phyloP scores from a whole-genome alignment of 1,140 invertebrate genomes.

The Neodiprion virginianus region DNA sequence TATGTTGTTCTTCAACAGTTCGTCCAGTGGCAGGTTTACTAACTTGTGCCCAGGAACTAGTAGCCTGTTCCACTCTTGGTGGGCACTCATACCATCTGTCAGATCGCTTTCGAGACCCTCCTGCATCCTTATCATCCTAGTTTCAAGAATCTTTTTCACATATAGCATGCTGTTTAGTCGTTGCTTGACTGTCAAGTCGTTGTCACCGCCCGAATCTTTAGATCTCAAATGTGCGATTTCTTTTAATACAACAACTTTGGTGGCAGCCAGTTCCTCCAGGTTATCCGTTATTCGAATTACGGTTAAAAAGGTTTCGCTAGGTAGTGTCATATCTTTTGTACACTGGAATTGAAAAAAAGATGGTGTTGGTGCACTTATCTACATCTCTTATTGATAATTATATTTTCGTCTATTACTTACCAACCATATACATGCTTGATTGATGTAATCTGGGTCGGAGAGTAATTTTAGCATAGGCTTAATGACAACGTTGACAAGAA shows the following conservation, averaged over 20 bases:
- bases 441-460: constrained; percentile 94
- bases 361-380: constrained; percentile 63
- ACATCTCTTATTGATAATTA: constrained; percentile 56
- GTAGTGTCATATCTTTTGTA: constrained; percentile 74
- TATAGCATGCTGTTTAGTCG: constrained; percentile 89
- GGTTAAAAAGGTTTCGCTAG: constrained; percentile 83
- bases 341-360: constrained; percentile 67
- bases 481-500: constrained; percentile 82
- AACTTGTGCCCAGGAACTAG: constrained; percentile 67
- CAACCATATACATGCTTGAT: constrained; percentile 89
- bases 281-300: constrained; percentile 80
- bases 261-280: constrained; percentile 81
- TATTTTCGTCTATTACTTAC: constrained; percentile 65
- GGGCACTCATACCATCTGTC: constrained; percentile 52
- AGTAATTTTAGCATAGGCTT: constrained; percentile 81
- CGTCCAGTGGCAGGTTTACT: constrained; percentile 76
- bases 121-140: constrained; percentile 69
- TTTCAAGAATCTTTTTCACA: constrained; percentile 78
- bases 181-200: constrained; percentile 84
- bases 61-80: constrained; percentile 62
- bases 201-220: constrained; percentile 82
- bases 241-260: constrained; percentile 77
- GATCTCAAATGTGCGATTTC: constrained; percentile 84
- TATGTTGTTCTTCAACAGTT: constrained; percentile 82
- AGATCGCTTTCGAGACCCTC: constrained; percentile 63